Evolutionary conservation across 35 echinoderm and acorn worm genomes (phyloP).

Genomic region (Acanthaster planci): DNA sequence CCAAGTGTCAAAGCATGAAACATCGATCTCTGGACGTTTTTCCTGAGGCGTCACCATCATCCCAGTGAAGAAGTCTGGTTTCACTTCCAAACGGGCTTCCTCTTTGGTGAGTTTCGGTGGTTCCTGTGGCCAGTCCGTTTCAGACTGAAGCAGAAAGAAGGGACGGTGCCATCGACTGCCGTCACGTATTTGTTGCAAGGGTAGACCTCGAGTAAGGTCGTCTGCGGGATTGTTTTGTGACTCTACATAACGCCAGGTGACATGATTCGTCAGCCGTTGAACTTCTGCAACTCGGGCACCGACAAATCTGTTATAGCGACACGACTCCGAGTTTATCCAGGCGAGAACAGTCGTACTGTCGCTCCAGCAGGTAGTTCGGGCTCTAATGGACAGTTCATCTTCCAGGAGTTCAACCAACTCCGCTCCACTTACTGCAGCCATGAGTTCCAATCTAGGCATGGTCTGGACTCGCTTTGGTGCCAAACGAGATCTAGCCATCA

Average conservation of each 20-base stretch:
- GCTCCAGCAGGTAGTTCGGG: conserved; percentile 48
- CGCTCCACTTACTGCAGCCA: conserved; percentile 31
- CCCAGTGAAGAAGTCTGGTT: neutral
- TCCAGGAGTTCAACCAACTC: conserved; percentile 19
- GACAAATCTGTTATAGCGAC: conserved; percentile 31
- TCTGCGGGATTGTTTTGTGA: too few relatives aligned
- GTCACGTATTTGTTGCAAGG: neutral
- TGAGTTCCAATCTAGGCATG: conserved; percentile 58
- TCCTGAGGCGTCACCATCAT: neutral
- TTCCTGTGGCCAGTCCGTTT: neutral
- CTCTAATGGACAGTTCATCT: neutral
- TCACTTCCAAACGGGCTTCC: neutral
- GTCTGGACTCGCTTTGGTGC: conserved; percentile 35
- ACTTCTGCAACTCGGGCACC: conserved; percentile 24
- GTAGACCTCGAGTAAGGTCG: neutral
- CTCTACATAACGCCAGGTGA: neutral
- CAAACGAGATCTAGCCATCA: conserved; percentile 14
- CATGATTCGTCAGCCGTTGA: neutral
- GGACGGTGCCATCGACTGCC: neutral
- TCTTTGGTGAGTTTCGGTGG: neutral
- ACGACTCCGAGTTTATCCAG: conserved; percentile 13
- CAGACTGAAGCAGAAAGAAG: neutral
- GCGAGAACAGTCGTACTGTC: conserved; percentile 48
- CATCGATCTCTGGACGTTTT: neutral
- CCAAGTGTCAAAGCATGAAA: neutral